Evolutionary conservation across 1,140 invertebrate species (phyloP).

Genomic region (Lethocerus indicus): DNA sequence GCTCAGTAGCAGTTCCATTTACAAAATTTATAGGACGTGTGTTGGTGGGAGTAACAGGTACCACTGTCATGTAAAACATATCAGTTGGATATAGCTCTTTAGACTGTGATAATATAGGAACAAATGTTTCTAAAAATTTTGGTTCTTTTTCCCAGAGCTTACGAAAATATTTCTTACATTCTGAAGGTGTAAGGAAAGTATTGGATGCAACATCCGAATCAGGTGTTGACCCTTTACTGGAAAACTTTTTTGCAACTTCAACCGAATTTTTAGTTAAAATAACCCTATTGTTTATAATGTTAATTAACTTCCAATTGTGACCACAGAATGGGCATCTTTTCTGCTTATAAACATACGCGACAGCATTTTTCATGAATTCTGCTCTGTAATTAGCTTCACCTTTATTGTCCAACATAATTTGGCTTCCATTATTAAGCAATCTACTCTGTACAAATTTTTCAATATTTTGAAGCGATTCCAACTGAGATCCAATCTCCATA

Average conservation of each 20-base stretch:
- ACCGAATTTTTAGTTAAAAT: conserved; percentile 18
- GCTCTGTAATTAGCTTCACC: conserved; percentile 20
- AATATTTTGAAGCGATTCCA: conserved; percentile 11
- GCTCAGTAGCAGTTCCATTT: conserved; percentile 53
- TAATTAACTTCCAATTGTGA: conserved; percentile 27
- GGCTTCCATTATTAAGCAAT: conserved; percentile 25
- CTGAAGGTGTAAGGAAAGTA: conserved; percentile 31
- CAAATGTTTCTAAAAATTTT: conserved; percentile 46
- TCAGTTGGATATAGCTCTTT: conserved; percentile 53
- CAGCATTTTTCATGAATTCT: conserved; percentile 35
- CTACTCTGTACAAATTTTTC: conserved; percentile 16
- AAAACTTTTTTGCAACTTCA: conserved; percentile 16
- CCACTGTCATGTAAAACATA: conserved; percentile 69
- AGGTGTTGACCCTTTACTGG: neutral
- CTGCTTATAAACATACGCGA: conserved; percentile 31
- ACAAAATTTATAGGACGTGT: conserved; percentile 64
- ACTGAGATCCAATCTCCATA: conserved; percentile 1
- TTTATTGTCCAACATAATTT: conserved; percentile 26
- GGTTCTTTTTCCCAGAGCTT: conserved; percentile 61
- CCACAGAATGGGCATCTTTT: conserved; percentile 47
- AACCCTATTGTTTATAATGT: conserved; percentile 21
- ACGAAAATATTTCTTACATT: conserved; percentile 49
- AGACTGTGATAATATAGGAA: conserved; percentile 46
- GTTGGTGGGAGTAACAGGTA: conserved; percentile 74
- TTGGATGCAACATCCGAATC: conserved; percentile 3